Evolutionary conservation across 53 echinoderm and acorn worm species (phyloP).

Genomic region (Holothuria scabra): DNA sequence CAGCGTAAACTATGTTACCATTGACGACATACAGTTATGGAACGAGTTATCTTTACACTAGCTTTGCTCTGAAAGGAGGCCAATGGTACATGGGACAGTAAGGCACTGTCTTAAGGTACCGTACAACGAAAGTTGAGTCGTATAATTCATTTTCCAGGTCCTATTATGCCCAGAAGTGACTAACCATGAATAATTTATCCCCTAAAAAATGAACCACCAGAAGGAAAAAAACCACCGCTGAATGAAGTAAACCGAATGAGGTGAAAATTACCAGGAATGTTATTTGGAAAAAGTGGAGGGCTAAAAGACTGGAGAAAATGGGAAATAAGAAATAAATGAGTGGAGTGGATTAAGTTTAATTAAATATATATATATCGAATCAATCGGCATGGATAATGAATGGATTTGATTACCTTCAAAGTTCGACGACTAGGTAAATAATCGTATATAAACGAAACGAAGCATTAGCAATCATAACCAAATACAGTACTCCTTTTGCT

Average conservation of each 20-base stretch:
- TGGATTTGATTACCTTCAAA: no score
- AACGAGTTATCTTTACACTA: no score
- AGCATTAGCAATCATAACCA: no score
- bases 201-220: background rate
- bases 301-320: conserved; percentile 3
- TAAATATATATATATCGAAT: conserved; percentile 4
- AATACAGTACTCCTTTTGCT: no score
- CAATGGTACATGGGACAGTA: no score
- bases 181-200: conserved; percentile 20
- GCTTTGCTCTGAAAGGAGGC: no score
- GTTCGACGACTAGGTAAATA: no score
- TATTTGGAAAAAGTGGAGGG: conserved; percentile 8
- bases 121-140: conserved; percentile 3
- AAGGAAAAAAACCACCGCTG: conserved; percentile 7
- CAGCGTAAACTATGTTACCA: no score
- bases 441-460: no score
- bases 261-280: conserved; percentile 25
- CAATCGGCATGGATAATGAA: background rate
- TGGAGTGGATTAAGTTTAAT: background rate
- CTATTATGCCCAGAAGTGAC: conserved; percentile 12
- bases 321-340: conserved; percentile 8
- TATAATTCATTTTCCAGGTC: conserved; percentile 41
- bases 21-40: no score
- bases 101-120: conserved; percentile 11
- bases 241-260: background rate